phyloP scores from a whole-genome alignment of 2,888 invertebrate genomes.

The Rugalucina vietnamica region DNA sequence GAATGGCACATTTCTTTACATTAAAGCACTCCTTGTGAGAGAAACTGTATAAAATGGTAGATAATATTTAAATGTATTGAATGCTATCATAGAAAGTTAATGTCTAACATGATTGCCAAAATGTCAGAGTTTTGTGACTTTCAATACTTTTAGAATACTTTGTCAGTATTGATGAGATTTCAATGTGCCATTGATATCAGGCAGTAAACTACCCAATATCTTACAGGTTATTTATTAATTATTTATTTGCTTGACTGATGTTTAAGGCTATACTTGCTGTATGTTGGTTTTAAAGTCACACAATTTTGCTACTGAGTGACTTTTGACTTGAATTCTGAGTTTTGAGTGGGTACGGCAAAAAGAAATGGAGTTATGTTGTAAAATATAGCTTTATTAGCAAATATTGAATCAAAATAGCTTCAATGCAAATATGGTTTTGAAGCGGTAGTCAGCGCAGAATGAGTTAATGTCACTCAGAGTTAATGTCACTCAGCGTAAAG shows the following conservation, averaged over 20 bases:
- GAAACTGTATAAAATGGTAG: background rate
- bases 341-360: too few relatives aligned
- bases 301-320: too few relatives aligned
- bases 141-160: background rate
- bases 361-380: too few relatives aligned
- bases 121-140: background rate
- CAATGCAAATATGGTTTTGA: too few relatives aligned
- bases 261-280: background rate
- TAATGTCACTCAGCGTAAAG: too few relatives aligned
- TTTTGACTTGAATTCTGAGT: too few relatives aligned
- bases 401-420: too few relatives aligned
- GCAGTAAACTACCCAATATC: conserved; percentile 5
- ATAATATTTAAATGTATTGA: conserved; percentile 3
- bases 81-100: background rate
- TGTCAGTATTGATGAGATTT: background rate
- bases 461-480: too few relatives aligned
- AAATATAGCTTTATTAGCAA: too few relatives aligned
- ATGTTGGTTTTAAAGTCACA: too few relatives aligned
- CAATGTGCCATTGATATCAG: background rate
- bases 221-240: background rate
- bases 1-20: background rate
- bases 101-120: background rate
- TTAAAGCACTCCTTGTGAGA: background rate
- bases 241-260: background rate
- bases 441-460: too few relatives aligned